These are phyloP conservation scores for Popillia japonica DNA, from an alignment of 1,140 invertebrate species.

Conservation along the genomic window DNA sequence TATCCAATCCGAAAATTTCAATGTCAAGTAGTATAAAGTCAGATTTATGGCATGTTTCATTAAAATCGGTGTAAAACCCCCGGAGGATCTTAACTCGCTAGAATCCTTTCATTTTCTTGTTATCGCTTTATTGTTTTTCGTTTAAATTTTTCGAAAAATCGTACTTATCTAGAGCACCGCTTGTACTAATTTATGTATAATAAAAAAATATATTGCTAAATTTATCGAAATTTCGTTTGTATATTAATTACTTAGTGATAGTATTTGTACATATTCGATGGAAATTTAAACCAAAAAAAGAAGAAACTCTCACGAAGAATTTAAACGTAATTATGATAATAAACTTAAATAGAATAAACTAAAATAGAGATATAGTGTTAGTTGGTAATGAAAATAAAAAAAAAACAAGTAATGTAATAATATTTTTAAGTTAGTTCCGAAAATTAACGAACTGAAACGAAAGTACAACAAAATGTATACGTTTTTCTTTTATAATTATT, in stretches of 20 bases:
- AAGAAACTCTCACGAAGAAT: slow-evolving; percentile 36
- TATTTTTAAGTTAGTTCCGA: slow-evolving; percentile 37
- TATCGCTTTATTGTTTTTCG: slow-evolving; percentile 40
- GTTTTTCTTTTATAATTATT: slow-evolving; percentile 43
- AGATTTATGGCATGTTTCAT: too few relatives aligned
- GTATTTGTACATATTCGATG: slow-evolving; percentile 30
- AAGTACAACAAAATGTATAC: slow-evolving; percentile 62
- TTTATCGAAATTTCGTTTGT: neutral
- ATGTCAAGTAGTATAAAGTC: too few relatives aligned
- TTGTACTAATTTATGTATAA: slow-evolving; percentile 51
- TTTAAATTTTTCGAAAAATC: slow-evolving; percentile 29
- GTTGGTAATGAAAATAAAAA: too few relatives aligned
- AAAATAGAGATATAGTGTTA: slow-evolving; percentile 26
- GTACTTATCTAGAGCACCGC: slow-evolving; percentile 50
- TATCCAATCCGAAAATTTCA: too few relatives aligned
- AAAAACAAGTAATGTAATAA: slow-evolving; percentile 30
- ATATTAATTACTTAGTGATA: slow-evolving; percentile 13
- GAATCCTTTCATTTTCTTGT: too few relatives aligned
- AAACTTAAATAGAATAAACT: neutral
- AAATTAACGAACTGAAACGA: slow-evolving; percentile 51
- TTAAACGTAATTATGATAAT: slow-evolving; percentile 36
- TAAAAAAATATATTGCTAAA: neutral
- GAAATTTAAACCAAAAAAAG: slow-evolving; percentile 34
- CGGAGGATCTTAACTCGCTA: too few relatives aligned
- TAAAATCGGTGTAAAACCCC: too few relatives aligned